phyloP scores from a whole-genome alignment of 2,888 invertebrate species.

The Tetranychus truncatus region DNA sequence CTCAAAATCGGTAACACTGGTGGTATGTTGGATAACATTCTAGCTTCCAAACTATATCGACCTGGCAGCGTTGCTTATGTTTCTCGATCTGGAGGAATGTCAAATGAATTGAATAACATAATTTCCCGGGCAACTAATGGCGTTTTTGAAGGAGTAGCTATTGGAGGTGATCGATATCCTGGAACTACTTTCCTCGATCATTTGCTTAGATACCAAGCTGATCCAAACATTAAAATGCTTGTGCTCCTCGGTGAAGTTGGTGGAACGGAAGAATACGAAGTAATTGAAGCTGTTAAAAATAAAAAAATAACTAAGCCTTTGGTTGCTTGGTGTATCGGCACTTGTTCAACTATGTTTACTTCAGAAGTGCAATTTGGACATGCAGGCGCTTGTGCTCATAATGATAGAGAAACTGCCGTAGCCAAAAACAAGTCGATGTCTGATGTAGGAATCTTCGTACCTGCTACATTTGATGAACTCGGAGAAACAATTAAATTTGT shows the following conservation, averaged over 20 bases:
- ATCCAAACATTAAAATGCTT: conserved; percentile 66
- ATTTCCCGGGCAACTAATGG: conserved; percentile 90
- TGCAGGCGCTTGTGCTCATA: conserved; percentile 94
- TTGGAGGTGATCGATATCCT: conserved; percentile 88
- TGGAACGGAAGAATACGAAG: conserved; percentile 90
- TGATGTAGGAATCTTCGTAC: conserved; percentile 70
- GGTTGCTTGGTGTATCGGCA: conserved; percentile 97
- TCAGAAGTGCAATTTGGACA: conserved; percentile 92
- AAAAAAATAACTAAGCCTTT: conserved; percentile 73
- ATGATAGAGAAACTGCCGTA: conserved; percentile 73
- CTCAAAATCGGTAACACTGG: conserved; percentile 99
- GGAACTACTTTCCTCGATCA: conserved; percentile 97
- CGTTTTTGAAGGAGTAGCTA: conserved; percentile 91
- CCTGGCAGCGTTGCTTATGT: conserved; percentile 83
- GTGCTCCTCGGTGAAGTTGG: conserved; percentile 92
- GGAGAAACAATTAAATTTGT: conserved; percentile 54
- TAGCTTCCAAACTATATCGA: conserved; percentile 86
- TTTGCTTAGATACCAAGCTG: conserved; percentile 55
- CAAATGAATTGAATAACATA: conserved; percentile 95
- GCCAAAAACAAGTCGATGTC: conserved; percentile 71
- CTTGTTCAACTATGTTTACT: conserved; percentile 56
- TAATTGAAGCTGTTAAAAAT: conserved; percentile 63
- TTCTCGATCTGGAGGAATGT: conserved; percentile 96
- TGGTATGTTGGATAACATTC: conserved; percentile 97
- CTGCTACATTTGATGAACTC: conserved; percentile 70